Conservation (phyloP, 2,888 invertebrate genomes). For the Tinea pellionella region DNA sequence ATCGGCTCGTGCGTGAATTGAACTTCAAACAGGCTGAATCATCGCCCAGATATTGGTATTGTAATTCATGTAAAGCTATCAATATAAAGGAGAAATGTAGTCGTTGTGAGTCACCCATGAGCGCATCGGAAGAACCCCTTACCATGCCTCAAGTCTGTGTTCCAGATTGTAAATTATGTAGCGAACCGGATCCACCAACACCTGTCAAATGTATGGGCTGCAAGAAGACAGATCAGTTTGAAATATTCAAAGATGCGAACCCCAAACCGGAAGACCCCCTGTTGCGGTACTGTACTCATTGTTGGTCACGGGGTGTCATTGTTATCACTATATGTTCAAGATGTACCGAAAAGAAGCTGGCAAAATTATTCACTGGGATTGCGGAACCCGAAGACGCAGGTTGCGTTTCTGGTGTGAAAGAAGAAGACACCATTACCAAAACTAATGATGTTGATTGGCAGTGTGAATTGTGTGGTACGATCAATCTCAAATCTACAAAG, state of each 20-base stretch:
- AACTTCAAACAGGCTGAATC: neutral
- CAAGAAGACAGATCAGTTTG: neutral
- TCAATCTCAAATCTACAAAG: neutral
- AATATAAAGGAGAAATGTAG: neutral
- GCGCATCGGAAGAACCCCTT: neutral
- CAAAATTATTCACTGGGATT: neutral
- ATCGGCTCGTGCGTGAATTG: neutral
- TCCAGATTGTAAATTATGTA: neutral
- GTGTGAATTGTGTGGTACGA: neutral
- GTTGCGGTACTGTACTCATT: neutral
- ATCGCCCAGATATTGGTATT: neutral
- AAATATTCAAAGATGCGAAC: too few relatives aligned
- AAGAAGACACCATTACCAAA: too few relatives aligned
- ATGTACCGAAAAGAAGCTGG: neutral
- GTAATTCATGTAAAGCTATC: neutral
- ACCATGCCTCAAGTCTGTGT: too few relatives aligned
- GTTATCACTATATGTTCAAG: neutral
- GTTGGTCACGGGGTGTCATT: neutral
- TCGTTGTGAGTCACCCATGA: neutral
- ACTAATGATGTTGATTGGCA: neutral
- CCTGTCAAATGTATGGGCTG: neutral
- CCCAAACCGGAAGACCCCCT: too few relatives aligned
- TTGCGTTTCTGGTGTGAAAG: too few relatives aligned
- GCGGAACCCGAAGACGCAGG: neutral
- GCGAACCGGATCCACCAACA: neutral